phyloP scores from a whole-genome alignment of 1,140 invertebrate species.

The Linepithema humile region DNA sequence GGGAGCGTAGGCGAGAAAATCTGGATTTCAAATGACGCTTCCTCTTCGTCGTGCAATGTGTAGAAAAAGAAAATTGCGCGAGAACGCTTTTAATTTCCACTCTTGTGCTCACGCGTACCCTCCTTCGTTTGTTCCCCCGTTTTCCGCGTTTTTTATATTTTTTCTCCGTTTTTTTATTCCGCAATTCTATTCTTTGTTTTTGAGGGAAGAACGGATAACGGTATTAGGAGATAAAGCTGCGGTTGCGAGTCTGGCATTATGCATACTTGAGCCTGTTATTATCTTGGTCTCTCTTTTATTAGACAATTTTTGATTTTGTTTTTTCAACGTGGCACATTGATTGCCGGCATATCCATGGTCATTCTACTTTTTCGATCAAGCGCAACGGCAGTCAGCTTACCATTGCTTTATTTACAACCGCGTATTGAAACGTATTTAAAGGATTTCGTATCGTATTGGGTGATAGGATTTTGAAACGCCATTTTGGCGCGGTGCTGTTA shows the following conservation, averaged over 20 bases:
- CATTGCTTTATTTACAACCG: constrained; percentile 32
- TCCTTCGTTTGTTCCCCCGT: background rate
- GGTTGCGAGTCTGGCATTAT: background rate
- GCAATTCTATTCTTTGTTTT: background rate
- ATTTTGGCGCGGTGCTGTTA: background rate
- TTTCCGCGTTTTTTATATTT: background rate
- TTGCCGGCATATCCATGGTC: background rate
- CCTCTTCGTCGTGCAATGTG: constrained; percentile 32
- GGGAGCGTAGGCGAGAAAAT: constrained; percentile 48
- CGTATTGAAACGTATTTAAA: constrained; percentile 33
- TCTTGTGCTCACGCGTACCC: constrained; percentile 19
- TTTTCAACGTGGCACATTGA: constrained; percentile 3
- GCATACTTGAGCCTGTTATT: background rate
- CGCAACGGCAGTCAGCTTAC: constrained; percentile 11
- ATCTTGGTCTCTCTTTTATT: background rate
- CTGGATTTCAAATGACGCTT: constrained; percentile 61
- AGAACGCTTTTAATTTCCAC: constrained; percentile 62
- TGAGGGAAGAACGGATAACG: constrained; percentile 29
- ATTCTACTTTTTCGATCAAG: constrained; percentile 35
- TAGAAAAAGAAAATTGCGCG: constrained; percentile 49
- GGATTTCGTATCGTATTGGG: constrained; percentile 21
- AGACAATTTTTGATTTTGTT: background rate
- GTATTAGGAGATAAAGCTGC: constrained; percentile 36
- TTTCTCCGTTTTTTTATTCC: no score
- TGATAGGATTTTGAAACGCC: constrained; percentile 9